Base-by-base conservation (phyloP, 2,113 vertebrate genomes). In the Trematomus loennbergii region DNA sequence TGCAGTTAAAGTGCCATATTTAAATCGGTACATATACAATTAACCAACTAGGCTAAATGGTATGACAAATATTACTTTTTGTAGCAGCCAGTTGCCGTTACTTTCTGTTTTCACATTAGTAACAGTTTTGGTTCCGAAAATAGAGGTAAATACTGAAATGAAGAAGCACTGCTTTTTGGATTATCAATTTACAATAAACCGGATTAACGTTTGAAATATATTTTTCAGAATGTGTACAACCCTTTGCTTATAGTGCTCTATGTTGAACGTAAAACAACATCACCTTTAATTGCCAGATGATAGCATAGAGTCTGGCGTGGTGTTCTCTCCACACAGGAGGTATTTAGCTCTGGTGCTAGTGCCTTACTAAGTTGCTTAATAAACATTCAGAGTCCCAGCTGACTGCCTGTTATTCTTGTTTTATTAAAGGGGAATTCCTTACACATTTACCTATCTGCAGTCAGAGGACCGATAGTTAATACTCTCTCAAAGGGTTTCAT, bases 221-320 rank as follows among this genome's bases (percentile, higher is more conserved):
- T 11, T 45, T 6, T 12, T 3, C 3, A 10, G 5, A 13, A 2
- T 10, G 1, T 16, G 0, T 0, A 9, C 3, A 17, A 0, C 1
- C 5, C 0, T 0, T 0, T 17, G 25, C 3, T 49, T 9, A 2
- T 46, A 40, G 2, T 13, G 9, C 0, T 18, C 0, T 18, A 1
- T 16, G 2, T 17, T 50, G 4, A 20, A 20, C 1, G 0, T 1
- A 0, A n/a, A 6, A 58, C 48, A n/a, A 17, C 13, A 9, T 7
- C 12, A 40, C 3, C 1, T 20, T 43, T 12, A 50, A 50, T 25
- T 12, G 16, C 0, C 0, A 4, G 2, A 63, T 33, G 29, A 12
- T 54, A 0, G 16, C 2, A 62, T 53, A 18, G 12, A 54, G 57
- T 62, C 49, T 68, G 75, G 62, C 3, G 10, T 54, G 49, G 17